Evolutionary conservation across 2,888 invertebrate species (phyloP).

Genomic region (Ophioninae sp.): DNA sequence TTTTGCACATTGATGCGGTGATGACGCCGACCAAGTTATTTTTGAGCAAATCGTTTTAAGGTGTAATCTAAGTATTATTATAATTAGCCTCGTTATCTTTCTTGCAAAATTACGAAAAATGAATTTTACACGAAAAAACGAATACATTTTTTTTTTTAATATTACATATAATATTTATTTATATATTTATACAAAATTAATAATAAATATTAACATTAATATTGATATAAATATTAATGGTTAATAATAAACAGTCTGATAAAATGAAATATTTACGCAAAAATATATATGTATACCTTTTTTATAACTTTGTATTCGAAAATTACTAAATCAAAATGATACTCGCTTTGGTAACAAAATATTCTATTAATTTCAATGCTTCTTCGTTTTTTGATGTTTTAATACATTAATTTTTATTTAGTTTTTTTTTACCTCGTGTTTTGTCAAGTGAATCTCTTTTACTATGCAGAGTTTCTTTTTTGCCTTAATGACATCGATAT

Average conservation of each 20-base stretch:
- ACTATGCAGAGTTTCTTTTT: neutral
- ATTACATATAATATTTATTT: no score
- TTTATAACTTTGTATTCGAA: neutral
- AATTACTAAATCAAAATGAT: neutral
- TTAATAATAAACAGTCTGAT: no score
- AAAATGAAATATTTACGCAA: no score
- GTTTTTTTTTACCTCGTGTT: neutral
- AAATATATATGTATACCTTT: no score
- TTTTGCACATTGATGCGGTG: neutral
- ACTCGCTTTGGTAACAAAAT: neutral
- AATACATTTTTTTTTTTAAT: no score
- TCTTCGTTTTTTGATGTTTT: neutral
- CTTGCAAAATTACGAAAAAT: no score
- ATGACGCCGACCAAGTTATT: neutral
- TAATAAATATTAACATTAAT: no score
- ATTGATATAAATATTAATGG: no score
- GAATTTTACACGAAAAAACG: no score
- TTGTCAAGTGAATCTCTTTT: neutral
- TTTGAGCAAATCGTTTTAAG: neutral
- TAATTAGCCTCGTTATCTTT: no score
- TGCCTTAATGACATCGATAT: neutral
- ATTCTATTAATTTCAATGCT: neutral
- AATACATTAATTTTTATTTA: neutral
- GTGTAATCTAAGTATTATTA: no score
- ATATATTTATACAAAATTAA: no score